A percentile compares a stretch with the other conserved stretches of the same genome.
Conservation (phyloP, 1,140 invertebrate genomes). For the Trichonephila inaurata region DNA sequence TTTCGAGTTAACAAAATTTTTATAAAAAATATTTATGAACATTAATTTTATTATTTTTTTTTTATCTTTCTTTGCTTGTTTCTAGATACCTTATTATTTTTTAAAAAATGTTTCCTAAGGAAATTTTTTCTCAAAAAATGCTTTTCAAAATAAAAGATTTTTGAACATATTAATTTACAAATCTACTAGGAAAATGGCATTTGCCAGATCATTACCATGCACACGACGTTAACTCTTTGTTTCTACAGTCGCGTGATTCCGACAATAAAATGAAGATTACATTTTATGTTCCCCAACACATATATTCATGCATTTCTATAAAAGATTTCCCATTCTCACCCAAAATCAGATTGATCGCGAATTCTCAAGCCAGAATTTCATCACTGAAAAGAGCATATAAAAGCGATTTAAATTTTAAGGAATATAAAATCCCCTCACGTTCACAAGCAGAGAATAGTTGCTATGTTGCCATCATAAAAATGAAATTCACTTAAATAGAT, state of each 20-base stretch:
- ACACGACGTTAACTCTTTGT: not conserved
- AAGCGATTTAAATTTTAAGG: constrained; percentile 40
- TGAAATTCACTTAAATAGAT: constrained; percentile 58
- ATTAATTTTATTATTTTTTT: too few species aligned
- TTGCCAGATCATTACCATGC: too few species aligned
- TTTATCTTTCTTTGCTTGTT: too few species aligned
- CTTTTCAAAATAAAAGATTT: too few species aligned
- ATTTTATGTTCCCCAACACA: not conserved
- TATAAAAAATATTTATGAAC: too few species aligned
- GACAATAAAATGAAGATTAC: not conserved
- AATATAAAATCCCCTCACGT: constrained; percentile 50
- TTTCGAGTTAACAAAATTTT: too few species aligned
- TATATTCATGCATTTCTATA: not conserved
- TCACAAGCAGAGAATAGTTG: not conserved
- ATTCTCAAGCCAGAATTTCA: constrained; percentile 23
- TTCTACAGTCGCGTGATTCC: not conserved
- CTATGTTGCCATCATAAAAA: constrained; percentile 42
- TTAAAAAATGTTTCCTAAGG: too few species aligned
- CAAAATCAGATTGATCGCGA: constrained; percentile 2
- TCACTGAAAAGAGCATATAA: not conserved
- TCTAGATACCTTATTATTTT: too few species aligned
- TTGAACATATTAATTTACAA: too few species aligned
- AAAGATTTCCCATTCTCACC: constrained; percentile 28
- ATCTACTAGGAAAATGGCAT: too few species aligned
- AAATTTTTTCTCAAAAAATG: too few species aligned